Evolutionary conservation across 2,113 vertebrate species (phyloP).

Genomic region (Rhagologus leucostigma): DNA sequence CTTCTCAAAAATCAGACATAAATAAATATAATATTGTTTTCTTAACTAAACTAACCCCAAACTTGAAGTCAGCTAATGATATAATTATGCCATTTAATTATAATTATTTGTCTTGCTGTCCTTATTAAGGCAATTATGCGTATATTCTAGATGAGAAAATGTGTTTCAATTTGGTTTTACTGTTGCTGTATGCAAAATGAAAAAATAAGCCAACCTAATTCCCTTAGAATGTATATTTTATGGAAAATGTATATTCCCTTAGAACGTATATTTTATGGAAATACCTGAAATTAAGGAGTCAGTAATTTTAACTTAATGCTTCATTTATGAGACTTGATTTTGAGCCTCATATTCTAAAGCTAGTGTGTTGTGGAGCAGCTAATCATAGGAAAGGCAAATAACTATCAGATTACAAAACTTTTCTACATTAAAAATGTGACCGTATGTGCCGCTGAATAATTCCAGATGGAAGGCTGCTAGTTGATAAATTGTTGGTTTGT

Average conservation of each 20-base stretch:
- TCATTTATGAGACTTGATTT: background rate
- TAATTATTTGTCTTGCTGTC: background rate
- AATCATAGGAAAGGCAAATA: conserved; percentile 19
- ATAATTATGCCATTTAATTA: background rate
- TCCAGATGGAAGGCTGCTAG: conserved; percentile 72
- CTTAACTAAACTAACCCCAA: background rate
- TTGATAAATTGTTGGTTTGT: conserved; percentile 23
- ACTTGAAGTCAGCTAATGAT: background rate
- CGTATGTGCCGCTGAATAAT: conserved; percentile 62
- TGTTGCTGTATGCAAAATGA: background rate
- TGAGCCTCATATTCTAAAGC: background rate
- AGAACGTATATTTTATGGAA: background rate
- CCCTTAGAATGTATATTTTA: background rate
- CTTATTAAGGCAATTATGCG: background rate
- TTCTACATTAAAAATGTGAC: conserved; percentile 27
- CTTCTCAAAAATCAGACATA: background rate
- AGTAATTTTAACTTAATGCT: background rate
- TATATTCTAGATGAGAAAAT: background rate
- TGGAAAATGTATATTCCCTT: background rate
- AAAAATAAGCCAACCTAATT: background rate
- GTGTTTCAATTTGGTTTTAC: background rate
- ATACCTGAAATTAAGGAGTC: background rate
- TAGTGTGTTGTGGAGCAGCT: background rate
- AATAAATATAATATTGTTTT: background rate
- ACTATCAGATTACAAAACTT: conserved; percentile 57